Conservation (phyloP, 2,888 invertebrate species). For the Maniola hyperantus region DNA sequence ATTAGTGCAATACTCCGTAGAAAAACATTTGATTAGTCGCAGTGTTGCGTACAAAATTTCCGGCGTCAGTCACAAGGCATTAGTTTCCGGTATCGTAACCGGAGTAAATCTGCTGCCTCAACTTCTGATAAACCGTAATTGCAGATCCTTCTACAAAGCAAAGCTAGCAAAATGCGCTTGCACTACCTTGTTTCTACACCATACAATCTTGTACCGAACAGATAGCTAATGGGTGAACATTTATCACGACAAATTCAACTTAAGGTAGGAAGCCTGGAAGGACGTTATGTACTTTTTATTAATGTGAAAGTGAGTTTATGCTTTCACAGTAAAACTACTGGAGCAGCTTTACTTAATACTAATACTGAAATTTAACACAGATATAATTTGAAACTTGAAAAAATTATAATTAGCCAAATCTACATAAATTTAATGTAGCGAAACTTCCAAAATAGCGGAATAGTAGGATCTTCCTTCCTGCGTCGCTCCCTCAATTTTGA, state of each 20-base stretch:
- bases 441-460: not conserved
- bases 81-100: slow-evolving; percentile 55
- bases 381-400: not conserved
- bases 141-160: slow-evolving; percentile 52
- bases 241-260: not conserved
- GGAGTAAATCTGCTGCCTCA: slow-evolving; percentile 58
- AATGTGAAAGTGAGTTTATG: not conserved
- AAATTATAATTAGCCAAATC: too few relatives aligned
- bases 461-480: too few relatives aligned
- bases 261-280: not conserved
- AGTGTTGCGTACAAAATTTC: slow-evolving; percentile 26
- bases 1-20: not conserved
- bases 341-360: too few relatives aligned
- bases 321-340: not conserved
- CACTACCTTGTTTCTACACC: not conserved
- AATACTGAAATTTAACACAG: not conserved
- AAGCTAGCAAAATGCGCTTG: slow-evolving; percentile 39
- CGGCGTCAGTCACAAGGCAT: slow-evolving; percentile 44
- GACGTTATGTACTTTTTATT: not conserved
- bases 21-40: slow-evolving; percentile 14
- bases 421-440: not conserved
- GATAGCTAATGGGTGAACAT: not conserved
- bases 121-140: slow-evolving; percentile 58
- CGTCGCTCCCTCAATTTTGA: too few relatives aligned
- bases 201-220: not conserved